A percentile compares a stretch with the other conserved stretches of the same genome.
phyloP scores from a whole-genome alignment of 1,140 invertebrate genomes.

The Dendrolimus punctatus region DNA sequence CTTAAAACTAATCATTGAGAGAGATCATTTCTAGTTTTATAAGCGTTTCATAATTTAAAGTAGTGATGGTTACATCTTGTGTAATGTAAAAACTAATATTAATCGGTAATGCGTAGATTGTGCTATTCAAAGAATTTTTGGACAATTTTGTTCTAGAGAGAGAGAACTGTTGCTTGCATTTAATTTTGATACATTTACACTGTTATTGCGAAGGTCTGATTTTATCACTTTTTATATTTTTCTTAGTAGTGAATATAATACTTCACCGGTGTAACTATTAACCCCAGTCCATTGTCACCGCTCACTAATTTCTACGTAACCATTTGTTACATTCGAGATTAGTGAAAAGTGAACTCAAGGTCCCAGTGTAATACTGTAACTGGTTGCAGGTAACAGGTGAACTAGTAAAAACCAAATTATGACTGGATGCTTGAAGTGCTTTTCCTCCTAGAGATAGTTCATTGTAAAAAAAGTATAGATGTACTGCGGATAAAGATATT shows the following conservation, averaged over 20 bases:
- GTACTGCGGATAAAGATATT: too few species aligned
- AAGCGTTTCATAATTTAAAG: slow-evolving; percentile 35
- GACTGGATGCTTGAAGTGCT: too few species aligned
- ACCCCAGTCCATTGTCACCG: too few species aligned
- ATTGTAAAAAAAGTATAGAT: too few species aligned
- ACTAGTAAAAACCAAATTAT: too few species aligned
- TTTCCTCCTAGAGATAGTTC: too few species aligned
- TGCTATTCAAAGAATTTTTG: slow-evolving; percentile 5
- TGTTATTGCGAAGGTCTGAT: slow-evolving; percentile 21
- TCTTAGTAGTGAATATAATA: slow-evolving; percentile 31
- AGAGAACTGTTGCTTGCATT: slow-evolving; percentile 45
- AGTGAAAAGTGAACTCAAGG: too few species aligned
- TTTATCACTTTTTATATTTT: slow-evolving; percentile 20
- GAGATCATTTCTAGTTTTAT: slow-evolving; percentile 53
- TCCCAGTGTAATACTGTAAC: too few species aligned
- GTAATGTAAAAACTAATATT: slow-evolving; percentile 24
- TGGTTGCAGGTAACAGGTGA: too few species aligned
- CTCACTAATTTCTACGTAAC: too few species aligned
- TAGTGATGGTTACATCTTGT: slow-evolving; percentile 35
- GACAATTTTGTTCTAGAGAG: slow-evolving; percentile 21
- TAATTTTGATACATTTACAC: slow-evolving; percentile 43
- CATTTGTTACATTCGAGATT: too few species aligned
- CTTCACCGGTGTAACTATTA: too few species aligned
- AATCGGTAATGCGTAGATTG: slow-evolving; percentile 14
- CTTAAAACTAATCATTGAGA: slow-evolving; percentile 46